These are phyloP conservation scores for Mactromeris polynyma DNA, from an alignment of 2,888 invertebrate genomes.

Conservation along the genomic window DNA sequence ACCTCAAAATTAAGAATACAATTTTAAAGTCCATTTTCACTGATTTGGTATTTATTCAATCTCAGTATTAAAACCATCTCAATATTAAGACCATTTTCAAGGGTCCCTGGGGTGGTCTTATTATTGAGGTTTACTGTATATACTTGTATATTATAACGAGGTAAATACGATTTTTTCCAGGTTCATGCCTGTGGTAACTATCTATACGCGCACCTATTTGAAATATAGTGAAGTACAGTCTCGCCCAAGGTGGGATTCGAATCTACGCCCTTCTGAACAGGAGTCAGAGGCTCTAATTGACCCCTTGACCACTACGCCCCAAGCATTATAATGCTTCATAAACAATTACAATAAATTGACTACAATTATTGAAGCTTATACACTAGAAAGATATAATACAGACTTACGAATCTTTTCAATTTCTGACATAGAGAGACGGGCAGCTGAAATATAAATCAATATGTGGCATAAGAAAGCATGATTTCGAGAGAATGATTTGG, in stretches of 20 bases:
- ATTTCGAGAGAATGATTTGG: background rate
- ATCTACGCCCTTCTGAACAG: background rate
- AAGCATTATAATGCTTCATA: background rate
- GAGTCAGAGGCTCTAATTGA: background rate
- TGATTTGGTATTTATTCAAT: background rate
- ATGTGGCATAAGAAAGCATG: no score
- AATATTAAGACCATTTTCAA: background rate
- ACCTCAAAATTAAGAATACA: background rate
- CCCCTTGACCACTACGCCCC: background rate
- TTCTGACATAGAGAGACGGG: background rate
- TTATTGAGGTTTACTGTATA: no score
- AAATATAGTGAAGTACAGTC: no score
- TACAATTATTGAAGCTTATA: background rate
- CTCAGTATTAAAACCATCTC: background rate
- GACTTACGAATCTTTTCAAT: background rate
- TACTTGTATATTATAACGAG: background rate
- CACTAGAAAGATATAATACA: background rate
- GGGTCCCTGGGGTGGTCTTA: no score
- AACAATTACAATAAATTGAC: background rate
- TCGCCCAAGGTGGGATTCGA: background rate
- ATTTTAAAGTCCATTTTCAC: background rate
- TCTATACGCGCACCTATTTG: background rate
- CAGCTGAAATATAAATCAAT: background rate
- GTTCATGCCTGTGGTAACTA: no score
- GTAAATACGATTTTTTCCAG: background rate